Evolutionary conservation across 2,797 vertebrate genomes (phyloP).

Genomic region (Prunella strophiata): DNA sequence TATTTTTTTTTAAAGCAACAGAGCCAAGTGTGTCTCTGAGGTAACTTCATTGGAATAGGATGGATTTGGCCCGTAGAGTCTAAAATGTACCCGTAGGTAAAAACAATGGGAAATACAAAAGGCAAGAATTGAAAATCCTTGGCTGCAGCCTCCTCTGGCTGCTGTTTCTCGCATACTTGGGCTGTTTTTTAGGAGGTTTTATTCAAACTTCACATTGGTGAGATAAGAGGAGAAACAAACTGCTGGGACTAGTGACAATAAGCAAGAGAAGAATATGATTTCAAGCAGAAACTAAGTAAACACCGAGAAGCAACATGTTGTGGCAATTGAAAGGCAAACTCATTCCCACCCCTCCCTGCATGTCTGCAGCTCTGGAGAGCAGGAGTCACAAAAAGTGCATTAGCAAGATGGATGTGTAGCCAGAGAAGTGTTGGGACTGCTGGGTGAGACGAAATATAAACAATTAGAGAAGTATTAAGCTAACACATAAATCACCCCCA

Average conservation of each 20-base stretch:
- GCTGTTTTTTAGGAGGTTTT: conserved; percentile 39
- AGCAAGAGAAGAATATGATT: not conserved
- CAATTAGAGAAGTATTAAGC: not conserved
- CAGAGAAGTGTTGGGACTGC: not conserved
- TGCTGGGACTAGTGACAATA: conserved; percentile 20
- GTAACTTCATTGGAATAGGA: conserved; percentile 58
- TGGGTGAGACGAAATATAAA: not conserved
- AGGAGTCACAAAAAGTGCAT: not conserved
- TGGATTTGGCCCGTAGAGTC: conserved; percentile 25
- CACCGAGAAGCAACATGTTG: not conserved
- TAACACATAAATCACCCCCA: not conserved
- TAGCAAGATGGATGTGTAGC: not conserved
- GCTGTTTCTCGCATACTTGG: not conserved
- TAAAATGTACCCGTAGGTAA: conserved; percentile 28
- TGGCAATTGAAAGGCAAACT: not conserved
- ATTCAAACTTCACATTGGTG: conserved; percentile 19
- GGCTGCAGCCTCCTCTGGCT: not conserved
- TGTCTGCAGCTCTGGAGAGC: not conserved
- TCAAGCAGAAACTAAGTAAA: not conserved
- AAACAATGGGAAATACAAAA: conserved; percentile 20
- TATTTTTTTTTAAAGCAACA: conserved; percentile 52
- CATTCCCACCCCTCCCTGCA: not conserved
- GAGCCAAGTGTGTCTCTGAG: conserved; percentile 65
- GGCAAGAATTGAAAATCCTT: conserved; percentile 16
- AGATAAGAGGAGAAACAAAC: conserved; percentile 45